A percentile compares a stretch with the other conserved stretches of the same genome.
phyloP scores from a whole-genome alignment of 2,113 vertebrate species.

The Neodontobutis hainanensis region DNA sequence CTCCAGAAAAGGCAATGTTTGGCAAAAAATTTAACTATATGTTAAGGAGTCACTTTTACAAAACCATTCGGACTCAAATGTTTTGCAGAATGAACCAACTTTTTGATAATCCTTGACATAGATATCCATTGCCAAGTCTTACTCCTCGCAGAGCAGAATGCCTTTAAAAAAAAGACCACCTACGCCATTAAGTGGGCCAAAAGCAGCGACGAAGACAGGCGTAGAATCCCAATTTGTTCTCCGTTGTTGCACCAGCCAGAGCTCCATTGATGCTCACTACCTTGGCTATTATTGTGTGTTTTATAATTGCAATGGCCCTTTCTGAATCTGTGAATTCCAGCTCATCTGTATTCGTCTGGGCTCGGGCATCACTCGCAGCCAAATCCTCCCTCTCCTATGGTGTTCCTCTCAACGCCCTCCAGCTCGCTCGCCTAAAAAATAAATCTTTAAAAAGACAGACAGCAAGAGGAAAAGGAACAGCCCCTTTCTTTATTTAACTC shows the following conservation, averaged over 20 bases:
- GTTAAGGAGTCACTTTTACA: no score
- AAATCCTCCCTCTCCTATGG: constrained; percentile 48
- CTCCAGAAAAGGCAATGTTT: not conserved
- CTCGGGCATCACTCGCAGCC: constrained; percentile 45
- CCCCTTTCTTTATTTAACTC: constrained; percentile 4
- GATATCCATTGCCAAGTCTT: not conserved
- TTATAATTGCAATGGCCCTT: constrained; percentile 11
- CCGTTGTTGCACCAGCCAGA: constrained; percentile 50
- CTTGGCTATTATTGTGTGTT: constrained; percentile 37
- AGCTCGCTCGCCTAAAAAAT: constrained; percentile 25
- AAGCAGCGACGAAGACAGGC: constrained; percentile 22
- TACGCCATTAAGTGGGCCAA: constrained; percentile 24
- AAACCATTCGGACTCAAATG: no score
- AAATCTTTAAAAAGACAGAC: constrained; percentile 13
- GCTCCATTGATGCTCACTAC: constrained; percentile 43
- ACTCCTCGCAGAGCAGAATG: constrained; percentile 8
- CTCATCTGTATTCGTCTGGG: constrained; percentile 62
- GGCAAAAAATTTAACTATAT: not conserved
- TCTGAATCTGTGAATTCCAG: constrained; percentile 50
- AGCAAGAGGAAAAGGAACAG: not conserved
- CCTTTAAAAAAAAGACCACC: constrained; percentile 17
- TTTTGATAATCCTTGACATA: not conserved
- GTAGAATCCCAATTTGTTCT: constrained; percentile 67
- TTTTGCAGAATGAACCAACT: no score
- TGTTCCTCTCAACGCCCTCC: constrained; percentile 42